These are phyloP conservation scores for Epinotia nisella DNA, from an alignment of 2,888 invertebrate genomes.

Conservation along the genomic window DNA sequence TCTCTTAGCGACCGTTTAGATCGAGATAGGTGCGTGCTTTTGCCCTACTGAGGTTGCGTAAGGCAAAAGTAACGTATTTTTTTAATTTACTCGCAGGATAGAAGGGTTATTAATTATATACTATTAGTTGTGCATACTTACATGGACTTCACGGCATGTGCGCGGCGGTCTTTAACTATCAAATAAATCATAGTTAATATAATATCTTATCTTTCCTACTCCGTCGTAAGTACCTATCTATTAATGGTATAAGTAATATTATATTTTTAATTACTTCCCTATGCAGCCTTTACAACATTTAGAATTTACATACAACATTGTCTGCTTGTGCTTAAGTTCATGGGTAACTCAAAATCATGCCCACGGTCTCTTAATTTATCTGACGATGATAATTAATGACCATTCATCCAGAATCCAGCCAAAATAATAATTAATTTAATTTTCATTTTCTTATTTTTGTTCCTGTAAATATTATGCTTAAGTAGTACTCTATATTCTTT, in stretches of 20 bases:
- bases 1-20: conserved; percentile 11
- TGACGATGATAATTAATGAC: no score
- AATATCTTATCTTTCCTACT: neutral
- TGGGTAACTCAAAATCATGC: no score
- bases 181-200: no score
- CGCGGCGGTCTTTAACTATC: neutral
- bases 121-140: neutral
- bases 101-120: neutral
- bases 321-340: neutral
- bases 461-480: no score
- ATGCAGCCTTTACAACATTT: neutral
- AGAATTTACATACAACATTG: no score
- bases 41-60: neutral
- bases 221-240: neutral
- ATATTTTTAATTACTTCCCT: neutral
- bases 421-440: no score
- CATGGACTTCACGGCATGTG: neutral
- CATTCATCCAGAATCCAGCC: no score
- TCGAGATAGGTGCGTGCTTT: conserved; percentile 8
- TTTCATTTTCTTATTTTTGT: no score
- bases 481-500: no score
- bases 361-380: no score
- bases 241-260: neutral
- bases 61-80: neutral
- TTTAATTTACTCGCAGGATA: neutral